These are phyloP conservation scores for Hipposideros armiger DNA, from an alignment of 2,113 vertebrate genomes.

Conservation along the genomic window DNA sequence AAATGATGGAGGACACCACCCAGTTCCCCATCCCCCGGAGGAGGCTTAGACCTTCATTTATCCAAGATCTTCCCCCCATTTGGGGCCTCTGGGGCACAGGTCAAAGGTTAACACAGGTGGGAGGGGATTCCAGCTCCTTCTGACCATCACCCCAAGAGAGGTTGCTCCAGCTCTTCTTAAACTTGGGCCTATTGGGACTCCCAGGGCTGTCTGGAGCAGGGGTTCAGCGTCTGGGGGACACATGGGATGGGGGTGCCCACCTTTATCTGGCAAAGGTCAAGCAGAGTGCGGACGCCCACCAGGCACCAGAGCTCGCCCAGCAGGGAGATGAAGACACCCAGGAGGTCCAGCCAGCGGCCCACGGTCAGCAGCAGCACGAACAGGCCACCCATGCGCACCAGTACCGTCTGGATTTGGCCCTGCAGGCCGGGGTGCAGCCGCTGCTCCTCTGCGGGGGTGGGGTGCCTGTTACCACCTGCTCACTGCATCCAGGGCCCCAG, in stretches of 20 bases:
- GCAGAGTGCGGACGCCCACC: slow-evolving; percentile 84
- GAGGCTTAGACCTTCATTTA: background rate
- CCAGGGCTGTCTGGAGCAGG: background rate
- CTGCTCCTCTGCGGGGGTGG: slow-evolving; percentile 89
- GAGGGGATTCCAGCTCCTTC: background rate
- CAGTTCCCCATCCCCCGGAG: accelerated
- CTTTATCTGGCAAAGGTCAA: slow-evolving; percentile 88
- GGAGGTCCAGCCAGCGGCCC: slow-evolving; percentile 93
- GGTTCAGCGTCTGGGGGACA: accelerated
- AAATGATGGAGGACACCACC: accelerated
- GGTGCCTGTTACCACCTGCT: background rate
- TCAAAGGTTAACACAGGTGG: background rate
- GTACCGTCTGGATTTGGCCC: slow-evolving; percentile 87
- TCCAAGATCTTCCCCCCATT: no score
- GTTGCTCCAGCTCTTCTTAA: background rate
- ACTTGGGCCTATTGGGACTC: background rate
- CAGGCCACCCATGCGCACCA: slow-evolving; percentile 93
- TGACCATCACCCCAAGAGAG: background rate
- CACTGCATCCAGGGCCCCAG: accelerated
- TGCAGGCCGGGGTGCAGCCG: slow-evolving; percentile 81
- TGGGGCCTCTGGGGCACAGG: background rate
- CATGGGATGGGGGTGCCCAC: slow-evolving; percentile 80
- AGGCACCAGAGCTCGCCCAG: slow-evolving; percentile 94
- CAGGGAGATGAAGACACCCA: slow-evolving; percentile 92
- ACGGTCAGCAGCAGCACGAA: slow-evolving; percentile 94